These are phyloP conservation scores for Rhagoletis zephyria DNA, from an alignment of 1,140 invertebrate species.

Conservation along the genomic window DNA sequence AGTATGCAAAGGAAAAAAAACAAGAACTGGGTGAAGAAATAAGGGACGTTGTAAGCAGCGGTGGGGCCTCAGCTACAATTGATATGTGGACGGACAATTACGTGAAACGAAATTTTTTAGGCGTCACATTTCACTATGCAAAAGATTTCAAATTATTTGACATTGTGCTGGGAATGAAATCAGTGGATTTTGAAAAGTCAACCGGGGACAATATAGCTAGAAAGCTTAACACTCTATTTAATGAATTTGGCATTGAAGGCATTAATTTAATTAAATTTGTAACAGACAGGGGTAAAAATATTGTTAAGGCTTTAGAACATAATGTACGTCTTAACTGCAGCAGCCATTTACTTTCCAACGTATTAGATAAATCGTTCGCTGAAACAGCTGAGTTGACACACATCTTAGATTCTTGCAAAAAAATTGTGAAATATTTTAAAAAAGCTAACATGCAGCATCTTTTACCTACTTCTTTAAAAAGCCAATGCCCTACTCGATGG, in stretches of 20 bases:
- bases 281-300: neutral
- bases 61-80: conserved; percentile 15
- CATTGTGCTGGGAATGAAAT: neutral
- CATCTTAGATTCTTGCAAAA: too few relatives aligned
- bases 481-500: neutral
- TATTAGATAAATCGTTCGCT: too few relatives aligned
- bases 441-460: neutral
- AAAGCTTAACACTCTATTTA: neutral
- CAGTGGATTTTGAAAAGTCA: neutral
- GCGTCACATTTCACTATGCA: neutral
- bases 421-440: too few relatives aligned
- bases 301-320: neutral
- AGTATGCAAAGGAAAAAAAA: neutral
- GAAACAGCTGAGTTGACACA: too few relatives aligned
- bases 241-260: neutral
- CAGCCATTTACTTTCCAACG: neutral
- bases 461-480: neutral
- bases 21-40: neutral
- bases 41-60: neutral
- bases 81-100: conserved; percentile 46
- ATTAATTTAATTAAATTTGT: neutral
- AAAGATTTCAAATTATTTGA: neutral
- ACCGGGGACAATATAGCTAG: neutral
- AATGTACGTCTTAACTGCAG: neutral
- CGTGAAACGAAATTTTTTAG: conserved; percentile 12